Evolutionary conservation across 2,888 invertebrate species (phyloP).

Genomic region (Lysandra coridon): DNA sequence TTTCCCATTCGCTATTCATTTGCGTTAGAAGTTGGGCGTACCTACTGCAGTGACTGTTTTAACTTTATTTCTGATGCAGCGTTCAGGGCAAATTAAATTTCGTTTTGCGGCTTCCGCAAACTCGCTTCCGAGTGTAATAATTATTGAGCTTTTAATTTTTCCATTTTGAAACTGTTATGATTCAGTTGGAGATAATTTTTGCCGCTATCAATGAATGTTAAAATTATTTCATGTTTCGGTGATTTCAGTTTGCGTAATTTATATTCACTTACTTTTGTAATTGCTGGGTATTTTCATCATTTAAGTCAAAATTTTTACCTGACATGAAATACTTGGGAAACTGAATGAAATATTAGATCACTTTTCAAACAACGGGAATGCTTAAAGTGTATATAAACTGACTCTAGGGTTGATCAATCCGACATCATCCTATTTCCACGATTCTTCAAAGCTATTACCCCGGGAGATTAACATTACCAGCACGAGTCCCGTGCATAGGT

Average conservation of each 20-base stretch:
- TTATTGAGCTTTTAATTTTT: constrained; percentile 65
- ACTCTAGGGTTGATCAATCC: neutral
- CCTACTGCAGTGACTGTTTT: constrained; percentile 78
- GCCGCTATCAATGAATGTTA: constrained; percentile 3
- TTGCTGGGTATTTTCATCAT: neutral
- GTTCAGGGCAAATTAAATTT: constrained; percentile 81
- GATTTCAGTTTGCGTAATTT: neutral
- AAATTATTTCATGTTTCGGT: neutral
- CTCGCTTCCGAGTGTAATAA: constrained; percentile 75
- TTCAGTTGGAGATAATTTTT: constrained; percentile 54
- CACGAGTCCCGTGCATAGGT: neutral
- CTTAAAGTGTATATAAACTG: neutral
- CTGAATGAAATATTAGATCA: neutral
- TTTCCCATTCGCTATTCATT: constrained; percentile 81
- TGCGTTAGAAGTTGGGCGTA: constrained; percentile 78
- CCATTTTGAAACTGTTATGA: constrained; percentile 56
- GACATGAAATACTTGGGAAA: neutral
- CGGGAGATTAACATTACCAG: neutral
- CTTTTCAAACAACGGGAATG: neutral
- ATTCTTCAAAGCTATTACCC: neutral
- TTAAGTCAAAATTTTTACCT: neutral
- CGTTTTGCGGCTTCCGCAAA: constrained; percentile 79
- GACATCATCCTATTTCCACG: neutral
- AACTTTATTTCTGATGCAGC: constrained; percentile 81
- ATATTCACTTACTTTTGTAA: neutral